Evolutionary conservation across 2,113 vertebrate species (phyloP).

Genomic region (Cromileptes altivelis): DNA sequence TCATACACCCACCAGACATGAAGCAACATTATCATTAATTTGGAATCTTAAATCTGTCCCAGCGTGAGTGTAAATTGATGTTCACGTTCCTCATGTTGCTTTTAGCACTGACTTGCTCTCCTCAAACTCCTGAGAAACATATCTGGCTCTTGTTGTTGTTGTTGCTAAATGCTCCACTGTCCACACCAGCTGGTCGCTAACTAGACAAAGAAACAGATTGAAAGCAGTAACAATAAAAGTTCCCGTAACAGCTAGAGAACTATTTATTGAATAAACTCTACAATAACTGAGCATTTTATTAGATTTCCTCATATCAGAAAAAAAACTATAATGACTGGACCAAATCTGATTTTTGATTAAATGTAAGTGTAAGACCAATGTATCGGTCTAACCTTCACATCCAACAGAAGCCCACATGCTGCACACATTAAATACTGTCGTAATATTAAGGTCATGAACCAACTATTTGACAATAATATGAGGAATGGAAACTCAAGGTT

Average conservation of each 20-base stretch:
- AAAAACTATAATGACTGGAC: neutral
- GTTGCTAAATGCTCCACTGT: no score
- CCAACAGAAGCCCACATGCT: neutral
- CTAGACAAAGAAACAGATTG: neutral
- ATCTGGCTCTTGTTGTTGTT: no score
- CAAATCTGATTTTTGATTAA: neutral
- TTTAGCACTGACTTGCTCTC: no score
- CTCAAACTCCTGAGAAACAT: no score
- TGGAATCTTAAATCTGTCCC: no score
- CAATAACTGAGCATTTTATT: neutral
- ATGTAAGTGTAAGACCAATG: neutral
- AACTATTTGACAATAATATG: slow-evolving; percentile 40
- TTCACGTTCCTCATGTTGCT: no score
- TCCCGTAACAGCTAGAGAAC: no score
- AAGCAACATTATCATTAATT: no score
- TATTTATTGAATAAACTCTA: no score
- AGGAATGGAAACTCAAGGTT: slow-evolving; percentile 48
- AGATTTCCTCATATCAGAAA: neutral
- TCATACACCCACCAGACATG: no score
- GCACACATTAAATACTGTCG: slow-evolving; percentile 11
- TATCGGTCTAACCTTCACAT: neutral
- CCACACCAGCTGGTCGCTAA: no score
- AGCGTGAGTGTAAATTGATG: no score
- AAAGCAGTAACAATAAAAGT: neutral
- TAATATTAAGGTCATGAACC: slow-evolving; percentile 29